Evolutionary conservation across 2,797 vertebrate genomes (phyloP).

Genomic region (Cottoperca gobio): DNA sequence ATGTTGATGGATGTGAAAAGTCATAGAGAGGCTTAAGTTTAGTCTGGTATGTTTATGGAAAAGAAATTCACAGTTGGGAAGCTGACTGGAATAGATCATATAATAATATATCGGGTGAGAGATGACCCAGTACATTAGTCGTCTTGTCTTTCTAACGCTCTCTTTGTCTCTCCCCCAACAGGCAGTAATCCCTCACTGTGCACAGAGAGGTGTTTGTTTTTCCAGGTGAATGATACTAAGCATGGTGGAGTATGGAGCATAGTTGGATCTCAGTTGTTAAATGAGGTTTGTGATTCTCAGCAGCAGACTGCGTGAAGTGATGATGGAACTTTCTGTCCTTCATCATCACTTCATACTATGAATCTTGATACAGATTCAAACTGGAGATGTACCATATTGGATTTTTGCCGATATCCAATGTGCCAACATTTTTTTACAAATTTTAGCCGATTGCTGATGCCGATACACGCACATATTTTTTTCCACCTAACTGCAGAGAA

Average conservation of each 20-base stretch:
- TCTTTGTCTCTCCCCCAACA: neutral
- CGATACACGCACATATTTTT: too few species aligned
- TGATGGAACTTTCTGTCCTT: neutral
- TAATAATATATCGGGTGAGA: neutral
- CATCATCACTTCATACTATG: neutral
- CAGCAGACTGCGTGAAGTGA: neutral
- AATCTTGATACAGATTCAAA: too few species aligned
- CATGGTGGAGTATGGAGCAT: too few species aligned
- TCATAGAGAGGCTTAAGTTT: neutral
- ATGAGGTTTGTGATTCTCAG: slow-evolving; percentile 19
- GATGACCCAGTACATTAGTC: neutral
- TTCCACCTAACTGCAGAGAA: too few species aligned
- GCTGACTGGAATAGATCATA: neutral
- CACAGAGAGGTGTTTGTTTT: slow-evolving; percentile 30
- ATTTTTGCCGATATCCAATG: too few species aligned
- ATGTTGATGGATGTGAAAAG: slow-evolving; percentile 12
- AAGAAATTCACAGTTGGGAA: neutral
- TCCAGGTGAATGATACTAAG: slow-evolving; percentile 20
- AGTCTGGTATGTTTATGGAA: neutral
- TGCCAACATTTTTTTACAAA: too few species aligned
- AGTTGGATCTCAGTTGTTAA: neutral
- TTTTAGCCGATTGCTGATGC: too few species aligned
- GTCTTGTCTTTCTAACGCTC: neutral
- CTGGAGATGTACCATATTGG: too few species aligned
- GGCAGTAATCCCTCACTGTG: slow-evolving; percentile 2